Conservation (phyloP, 2,888 invertebrate species). For the Agonopterix subpropinquella region DNA sequence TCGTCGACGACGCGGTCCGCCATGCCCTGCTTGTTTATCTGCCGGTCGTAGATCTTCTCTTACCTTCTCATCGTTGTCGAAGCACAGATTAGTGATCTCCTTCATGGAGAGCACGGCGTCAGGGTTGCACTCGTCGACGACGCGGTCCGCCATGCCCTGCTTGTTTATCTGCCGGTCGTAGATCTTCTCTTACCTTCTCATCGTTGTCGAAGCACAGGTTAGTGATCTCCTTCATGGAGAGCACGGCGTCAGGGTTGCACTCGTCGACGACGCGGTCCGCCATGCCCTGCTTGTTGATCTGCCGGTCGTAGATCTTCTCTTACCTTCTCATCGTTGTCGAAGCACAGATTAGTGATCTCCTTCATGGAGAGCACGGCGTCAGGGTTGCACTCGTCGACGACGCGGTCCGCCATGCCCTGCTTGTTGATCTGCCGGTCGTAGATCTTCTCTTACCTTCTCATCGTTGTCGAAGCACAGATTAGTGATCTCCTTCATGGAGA, state of each 20-base stretch:
- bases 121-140: slow-evolving; percentile 98
- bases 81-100: slow-evolving; percentile 92
- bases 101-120: slow-evolving; percentile 94
- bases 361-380: slow-evolving; percentile 94
- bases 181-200: slow-evolving; percentile 74
- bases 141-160: slow-evolving; percentile 98
- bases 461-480: slow-evolving; percentile 92
- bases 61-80: slow-evolving; percentile 87
- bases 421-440: slow-evolving; percentile 98
- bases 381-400: slow-evolving; percentile 98
- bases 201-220: slow-evolving; percentile 94
- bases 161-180: slow-evolving; percentile 98
- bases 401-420: slow-evolving; percentile 98
- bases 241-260: slow-evolving; percentile 96
- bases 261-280: slow-evolving; percentile 99
- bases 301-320: slow-evolving; percentile 89
- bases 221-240: slow-evolving; percentile 92
- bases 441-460: no score
- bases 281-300: slow-evolving; percentile 99
- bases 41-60: slow-evolving; percentile 89
- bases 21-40: slow-evolving; percentile 99
- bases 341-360: slow-evolving; percentile 92
- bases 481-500: slow-evolving; percentile 92
- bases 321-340: slow-evolving; percentile 87
- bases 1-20: slow-evolving; percentile 99